These are phyloP conservation scores for Phania funesta DNA, from an alignment of 2,888 invertebrate species.

Conservation along the genomic window DNA sequence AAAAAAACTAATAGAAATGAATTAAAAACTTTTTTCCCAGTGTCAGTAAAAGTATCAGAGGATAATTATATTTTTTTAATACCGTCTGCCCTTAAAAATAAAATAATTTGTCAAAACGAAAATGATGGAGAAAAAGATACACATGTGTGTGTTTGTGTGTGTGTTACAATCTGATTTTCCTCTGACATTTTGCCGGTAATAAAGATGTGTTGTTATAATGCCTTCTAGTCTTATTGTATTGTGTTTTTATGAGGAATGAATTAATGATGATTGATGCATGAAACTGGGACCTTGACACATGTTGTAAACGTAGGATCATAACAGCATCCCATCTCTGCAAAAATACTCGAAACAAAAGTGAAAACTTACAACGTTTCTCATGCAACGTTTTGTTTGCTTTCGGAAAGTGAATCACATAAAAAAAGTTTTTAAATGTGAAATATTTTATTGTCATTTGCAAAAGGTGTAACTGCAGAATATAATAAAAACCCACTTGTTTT, in stretches of 20 bases:
- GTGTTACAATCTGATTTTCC: not conserved
- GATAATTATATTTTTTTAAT: slow-evolving; percentile 36
- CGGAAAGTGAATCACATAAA: not conserved
- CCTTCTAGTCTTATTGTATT: slow-evolving; percentile 10
- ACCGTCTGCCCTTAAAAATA: slow-evolving; percentile 1
- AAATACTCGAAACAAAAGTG: slow-evolving; percentile 49
- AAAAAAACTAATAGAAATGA: not conserved
- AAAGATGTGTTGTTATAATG: slow-evolving; percentile 6
- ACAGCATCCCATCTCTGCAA: not conserved
- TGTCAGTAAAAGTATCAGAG: slow-evolving; percentile 6
- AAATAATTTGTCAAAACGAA: slow-evolving; percentile 47
- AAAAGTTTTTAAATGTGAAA: not conserved
- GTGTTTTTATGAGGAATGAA: not conserved
- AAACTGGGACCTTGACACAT: slow-evolving; percentile 62
- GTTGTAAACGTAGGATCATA: slow-evolving; percentile 45
- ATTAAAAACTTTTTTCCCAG: slow-evolving; percentile 25
- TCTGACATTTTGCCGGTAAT: slow-evolving; percentile 19
- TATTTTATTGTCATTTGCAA: slow-evolving; percentile 21
- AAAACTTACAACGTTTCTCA: slow-evolving; percentile 50
- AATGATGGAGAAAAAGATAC: slow-evolving; percentile 12
- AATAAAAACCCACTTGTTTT: too few species aligned
- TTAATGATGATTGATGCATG: slow-evolving; percentile 23
- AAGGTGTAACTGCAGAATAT: too few species aligned
- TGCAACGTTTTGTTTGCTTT: not conserved
- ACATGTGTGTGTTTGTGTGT: too few species aligned